Evolutionary conservation across 2,113 vertebrate genomes (phyloP).

Genomic region (Tautogolabrus adspersus): DNA sequence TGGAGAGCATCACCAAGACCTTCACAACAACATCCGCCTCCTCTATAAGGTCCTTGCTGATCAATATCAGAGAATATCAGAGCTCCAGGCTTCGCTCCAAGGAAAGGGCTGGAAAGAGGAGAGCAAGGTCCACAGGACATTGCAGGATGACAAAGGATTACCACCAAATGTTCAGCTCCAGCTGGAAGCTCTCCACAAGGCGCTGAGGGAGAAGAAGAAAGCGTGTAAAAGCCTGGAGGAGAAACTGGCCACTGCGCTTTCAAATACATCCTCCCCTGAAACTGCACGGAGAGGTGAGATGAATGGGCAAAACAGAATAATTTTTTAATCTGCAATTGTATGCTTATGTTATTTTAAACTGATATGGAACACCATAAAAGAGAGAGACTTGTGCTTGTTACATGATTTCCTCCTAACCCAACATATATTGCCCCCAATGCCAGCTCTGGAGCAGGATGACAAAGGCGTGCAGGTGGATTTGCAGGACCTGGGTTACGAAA

Average conservation of each 20-base stretch:
- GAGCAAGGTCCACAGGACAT: conserved; percentile 33
- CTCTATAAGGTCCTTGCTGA: conserved; percentile 67
- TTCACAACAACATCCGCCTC: conserved; percentile 71
- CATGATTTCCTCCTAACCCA: conserved; percentile 50
- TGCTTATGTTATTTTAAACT: neutral
- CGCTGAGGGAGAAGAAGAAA: conserved; percentile 80
- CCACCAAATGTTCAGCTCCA: conserved; percentile 63
- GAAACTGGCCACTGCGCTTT: conserved; percentile 76
- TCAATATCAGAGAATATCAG: conserved; percentile 57
- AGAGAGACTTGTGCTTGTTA: neutral
- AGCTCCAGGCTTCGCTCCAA: conserved; percentile 65
- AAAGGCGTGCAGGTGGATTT: conserved; percentile 83
- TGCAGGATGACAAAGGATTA: conserved; percentile 49
- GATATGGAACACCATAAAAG: neutral
- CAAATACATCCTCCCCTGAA: conserved; percentile 49
- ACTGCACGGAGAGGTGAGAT: conserved; percentile 71
- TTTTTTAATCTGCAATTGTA: neutral
- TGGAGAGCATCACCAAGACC: conserved; percentile 37
- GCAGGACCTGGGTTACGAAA: conserved; percentile 83
- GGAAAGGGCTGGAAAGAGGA: conserved; percentile 45
- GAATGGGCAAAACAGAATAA: too few species aligned
- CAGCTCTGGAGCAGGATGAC: conserved; percentile 79
- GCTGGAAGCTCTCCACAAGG: conserved; percentile 80
- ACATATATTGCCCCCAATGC: conserved; percentile 78
- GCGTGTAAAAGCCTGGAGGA: conserved; percentile 75